Evolutionary conservation across 2,797 vertebrate genomes (phyloP).

Genomic region (Poeciliopsis turneri): DNA sequence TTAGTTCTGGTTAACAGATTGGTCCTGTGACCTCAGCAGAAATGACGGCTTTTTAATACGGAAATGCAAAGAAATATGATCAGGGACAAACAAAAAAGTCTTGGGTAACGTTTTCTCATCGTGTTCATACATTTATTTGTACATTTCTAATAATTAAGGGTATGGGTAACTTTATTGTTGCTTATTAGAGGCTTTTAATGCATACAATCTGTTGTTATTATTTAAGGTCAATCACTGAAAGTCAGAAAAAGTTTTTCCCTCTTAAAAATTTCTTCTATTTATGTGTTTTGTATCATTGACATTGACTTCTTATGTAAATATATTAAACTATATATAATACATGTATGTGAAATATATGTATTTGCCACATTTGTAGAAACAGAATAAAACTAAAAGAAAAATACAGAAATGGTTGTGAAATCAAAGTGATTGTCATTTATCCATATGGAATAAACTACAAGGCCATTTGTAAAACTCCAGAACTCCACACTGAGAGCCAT

Average conservation of each 20-base stretch:
- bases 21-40: neutral
- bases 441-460: neutral
- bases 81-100: neutral
- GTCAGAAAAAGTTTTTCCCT: neutral
- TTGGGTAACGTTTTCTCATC: neutral
- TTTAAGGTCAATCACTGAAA: neutral
- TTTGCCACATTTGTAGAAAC: neutral
- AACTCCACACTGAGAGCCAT: neutral
- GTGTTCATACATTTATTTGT: neutral
- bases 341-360: no score
- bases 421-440: neutral
- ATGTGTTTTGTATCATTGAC: neutral
- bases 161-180: neutral
- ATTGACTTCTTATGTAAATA: no score
- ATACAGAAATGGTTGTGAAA: neutral
- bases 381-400: neutral
- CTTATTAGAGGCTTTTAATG: neutral
- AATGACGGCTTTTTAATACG: neutral
- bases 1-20: conserved; percentile 13
- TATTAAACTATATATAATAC: no score
- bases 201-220: neutral
- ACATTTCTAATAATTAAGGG: neutral
- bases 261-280: neutral
- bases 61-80: neutral
- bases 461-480: no score